Evolutionary conservation across 2,888 invertebrate genomes (phyloP).

Genomic region (Lathronympha strigana): DNA sequence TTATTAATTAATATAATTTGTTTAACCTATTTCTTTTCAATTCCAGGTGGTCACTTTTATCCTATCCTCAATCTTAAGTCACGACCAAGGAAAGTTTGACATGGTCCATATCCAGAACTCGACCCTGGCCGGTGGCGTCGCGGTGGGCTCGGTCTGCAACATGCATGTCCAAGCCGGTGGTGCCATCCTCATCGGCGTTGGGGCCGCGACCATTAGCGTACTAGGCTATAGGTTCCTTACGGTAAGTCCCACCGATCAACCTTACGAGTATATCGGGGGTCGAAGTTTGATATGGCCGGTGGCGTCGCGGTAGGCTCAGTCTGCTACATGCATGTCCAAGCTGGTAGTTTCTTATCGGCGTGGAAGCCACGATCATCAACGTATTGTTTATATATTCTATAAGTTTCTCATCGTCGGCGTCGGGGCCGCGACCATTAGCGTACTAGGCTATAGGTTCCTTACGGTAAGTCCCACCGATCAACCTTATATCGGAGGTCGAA

Average conservation of each 20-base stretch:
- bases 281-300: no score
- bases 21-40: not conserved
- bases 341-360: no score
- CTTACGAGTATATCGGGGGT: not conserved
- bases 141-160: slow-evolving; percentile 93
- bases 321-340: no score
- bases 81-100: slow-evolving; percentile 89
- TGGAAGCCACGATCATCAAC: no score
- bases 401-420: no score
- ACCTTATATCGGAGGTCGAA: no score
- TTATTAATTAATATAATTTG: no score
- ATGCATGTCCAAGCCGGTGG: slow-evolving; percentile 93
- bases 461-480: slow-evolving; percentile 86
- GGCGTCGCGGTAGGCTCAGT: no score
- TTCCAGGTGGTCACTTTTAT: slow-evolving; percentile 90
- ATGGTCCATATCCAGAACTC: slow-evolving; percentile 98
- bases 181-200: slow-evolving; percentile 91
- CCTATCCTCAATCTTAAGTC: slow-evolving; percentile 89
- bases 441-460: slow-evolving; percentile 87
- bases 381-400: no score
- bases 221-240: slow-evolving; percentile 87
- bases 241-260: not conserved
- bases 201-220: slow-evolving; percentile 91
- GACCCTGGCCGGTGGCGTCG: slow-evolving; percentile 96
- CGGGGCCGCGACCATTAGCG: no score